A percentile compares a stretch with the other conserved stretches of the same genome.
Evolutionary conservation across 2,888 invertebrate genomes (phyloP).

Genomic region (Dynastes grantii): DNA sequence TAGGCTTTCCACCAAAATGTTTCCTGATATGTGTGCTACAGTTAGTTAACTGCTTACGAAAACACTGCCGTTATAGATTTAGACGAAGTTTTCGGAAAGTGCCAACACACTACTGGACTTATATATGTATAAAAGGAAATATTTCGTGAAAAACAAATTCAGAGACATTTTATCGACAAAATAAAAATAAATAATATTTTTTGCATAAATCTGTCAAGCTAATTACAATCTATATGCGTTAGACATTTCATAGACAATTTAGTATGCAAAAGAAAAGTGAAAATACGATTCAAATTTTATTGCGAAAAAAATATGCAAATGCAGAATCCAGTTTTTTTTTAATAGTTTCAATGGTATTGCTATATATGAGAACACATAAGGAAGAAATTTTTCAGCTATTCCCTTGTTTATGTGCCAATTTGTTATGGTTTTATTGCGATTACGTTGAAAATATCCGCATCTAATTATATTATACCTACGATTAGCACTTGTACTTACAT

Average conservation of each 20-base stretch:
- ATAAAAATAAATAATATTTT: slow-evolving; percentile 1
- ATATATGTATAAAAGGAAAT: too few relatives aligned
- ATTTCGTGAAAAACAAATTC: background rate
- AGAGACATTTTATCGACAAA: background rate
- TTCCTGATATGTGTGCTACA: too few relatives aligned
- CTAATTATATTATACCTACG: background rate
- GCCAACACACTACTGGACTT: too few relatives aligned
- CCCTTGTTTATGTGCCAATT: slow-evolving; percentile 4
- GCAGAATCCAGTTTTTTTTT: slow-evolving; percentile 35
- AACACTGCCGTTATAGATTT: too few relatives aligned
- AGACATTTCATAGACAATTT: slow-evolving; percentile 1
- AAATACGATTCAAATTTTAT: slow-evolving; percentile 22
- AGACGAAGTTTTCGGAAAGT: too few relatives aligned
- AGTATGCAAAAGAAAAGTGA: slow-evolving; percentile 39
- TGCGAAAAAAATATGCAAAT: slow-evolving; percentile 39
- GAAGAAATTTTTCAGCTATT: slow-evolving; percentile 23
- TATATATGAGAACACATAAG: background rate
- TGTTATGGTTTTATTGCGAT: slow-evolving; percentile 12
- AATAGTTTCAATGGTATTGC: background rate
- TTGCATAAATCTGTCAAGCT: slow-evolving; percentile 13
- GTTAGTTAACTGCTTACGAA: too few relatives aligned
- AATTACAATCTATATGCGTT: slow-evolving; percentile 15
- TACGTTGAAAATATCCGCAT: slow-evolving; percentile 21
- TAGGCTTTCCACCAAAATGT: too few relatives aligned
- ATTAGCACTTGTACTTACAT: too few relatives aligned